Evolutionary conservation across 2,797 vertebrate genomes (phyloP).

Genomic region (Pseudochirops corinnae): DNA sequence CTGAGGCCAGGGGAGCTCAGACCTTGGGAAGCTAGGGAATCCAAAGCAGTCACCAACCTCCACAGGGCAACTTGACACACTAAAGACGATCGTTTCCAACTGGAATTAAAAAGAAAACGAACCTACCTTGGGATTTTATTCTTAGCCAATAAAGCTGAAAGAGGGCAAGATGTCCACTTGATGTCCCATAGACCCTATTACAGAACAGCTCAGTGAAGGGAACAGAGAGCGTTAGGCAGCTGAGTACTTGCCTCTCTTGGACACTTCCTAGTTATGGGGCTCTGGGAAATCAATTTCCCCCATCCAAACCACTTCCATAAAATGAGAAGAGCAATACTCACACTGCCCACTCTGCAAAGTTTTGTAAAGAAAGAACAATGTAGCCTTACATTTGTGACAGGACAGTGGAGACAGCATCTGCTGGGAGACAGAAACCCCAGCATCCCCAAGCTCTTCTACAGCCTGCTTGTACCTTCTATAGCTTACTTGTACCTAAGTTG

Average conservation of each 20-base stretch:
- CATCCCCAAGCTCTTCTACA: neutral
- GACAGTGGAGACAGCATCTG: neutral
- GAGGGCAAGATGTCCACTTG: neutral
- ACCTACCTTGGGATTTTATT: neutral
- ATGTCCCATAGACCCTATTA: neutral
- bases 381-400: neutral
- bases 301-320: neutral
- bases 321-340: neutral
- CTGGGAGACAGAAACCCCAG: neutral
- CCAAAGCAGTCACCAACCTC: neutral
- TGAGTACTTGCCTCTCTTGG: neutral
- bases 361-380: neutral
- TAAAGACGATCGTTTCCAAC: neutral
- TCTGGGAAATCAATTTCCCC: neutral
- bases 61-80: neutral
- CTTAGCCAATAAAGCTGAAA: neutral
- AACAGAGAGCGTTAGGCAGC: neutral
- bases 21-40: neutral
- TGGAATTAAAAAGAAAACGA: neutral
- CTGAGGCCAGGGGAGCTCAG: neutral
- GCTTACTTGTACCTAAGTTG: too few relatives aligned
- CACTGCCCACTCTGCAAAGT: neutral
- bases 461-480: too few relatives aligned
- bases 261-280: too few relatives aligned
- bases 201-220: neutral